Base-by-base conservation (phyloP, 1,140 invertebrate genomes). In the Cydia pomonella region DNA sequence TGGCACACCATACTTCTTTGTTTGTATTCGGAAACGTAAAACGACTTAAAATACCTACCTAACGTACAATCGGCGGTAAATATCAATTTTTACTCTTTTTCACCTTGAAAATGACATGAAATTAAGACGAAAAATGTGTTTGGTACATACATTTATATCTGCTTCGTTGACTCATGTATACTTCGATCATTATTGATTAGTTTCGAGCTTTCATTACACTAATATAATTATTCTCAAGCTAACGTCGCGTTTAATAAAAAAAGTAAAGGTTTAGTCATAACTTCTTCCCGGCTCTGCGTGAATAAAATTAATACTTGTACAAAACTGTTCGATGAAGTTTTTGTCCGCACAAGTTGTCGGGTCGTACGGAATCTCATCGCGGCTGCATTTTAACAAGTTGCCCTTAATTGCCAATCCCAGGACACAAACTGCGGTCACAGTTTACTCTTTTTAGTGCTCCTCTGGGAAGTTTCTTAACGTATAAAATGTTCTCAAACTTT, bases 281-380 rank as follows among this genome's bases (percentile, higher is more conserved):
- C 6, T 59, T 59, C 18, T 59, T 59, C 53, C 53, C 9, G 9
- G 53, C 53, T 59, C n/a, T n/a, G 25, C 29, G 63, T 69, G 64
- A 29, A 69, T 69, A 69, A 69, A 69, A 69, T 69, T 69, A 69
- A 69, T 69, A 69, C 64, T 69, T 69, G 64, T 38, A 69, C 64
- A 69, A 69, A 64, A 69, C 64, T 69, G 27, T 69, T 69, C 64
- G 64, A 69, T 18, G 29, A 69, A 69, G 64, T 69, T 69, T 69
- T 69, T 69, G 64, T 69, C 25, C 27, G 64, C 64, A 18, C 64
- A 69, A 69, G 64, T 69, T 69, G 64, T 69, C 64, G n/a, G 64
- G 6, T 66, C 7, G 16, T 18, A 7, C 63, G 53, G 25, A 69
- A 33, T 69, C 64, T 69, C 64, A 69, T 69, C 64, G 64, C n/a